phyloP scores from a whole-genome alignment of 2,797 vertebrate species.

The Melanotaenia pygmaea region DNA sequence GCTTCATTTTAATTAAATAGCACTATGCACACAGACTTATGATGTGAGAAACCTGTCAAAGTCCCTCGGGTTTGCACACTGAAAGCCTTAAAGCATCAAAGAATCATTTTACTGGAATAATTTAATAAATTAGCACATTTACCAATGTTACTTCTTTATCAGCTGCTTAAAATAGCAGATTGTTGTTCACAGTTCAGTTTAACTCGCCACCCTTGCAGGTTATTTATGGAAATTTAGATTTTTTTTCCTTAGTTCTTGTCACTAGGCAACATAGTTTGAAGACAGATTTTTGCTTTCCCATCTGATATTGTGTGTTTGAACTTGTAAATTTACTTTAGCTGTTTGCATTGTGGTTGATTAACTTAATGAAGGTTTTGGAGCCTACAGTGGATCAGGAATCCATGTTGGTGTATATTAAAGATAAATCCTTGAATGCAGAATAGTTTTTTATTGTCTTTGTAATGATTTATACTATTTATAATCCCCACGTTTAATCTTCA shows the following conservation, averaged over 20 bases:
- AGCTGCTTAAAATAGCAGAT: conserved; percentile 21
- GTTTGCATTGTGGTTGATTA: background rate
- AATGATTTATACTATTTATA: background rate
- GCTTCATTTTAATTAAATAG: conserved; percentile 47
- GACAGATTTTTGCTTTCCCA: background rate
- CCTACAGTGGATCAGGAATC: background rate
- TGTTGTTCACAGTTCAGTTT: background rate
- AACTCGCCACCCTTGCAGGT: background rate
- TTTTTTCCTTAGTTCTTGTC: background rate
- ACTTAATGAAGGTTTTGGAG: background rate
- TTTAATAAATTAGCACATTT: conserved; percentile 44
- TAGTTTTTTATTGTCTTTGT: too few relatives aligned
- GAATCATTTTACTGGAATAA: conserved; percentile 36
- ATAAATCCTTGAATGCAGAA: background rate
- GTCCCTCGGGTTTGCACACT: conserved; percentile 16
- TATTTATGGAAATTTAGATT: conserved; percentile 5
- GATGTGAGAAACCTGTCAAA: conserved; percentile 51
- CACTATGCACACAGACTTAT: conserved; percentile 11
- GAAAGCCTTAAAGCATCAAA: conserved; percentile 15
- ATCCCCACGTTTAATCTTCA: background rate
- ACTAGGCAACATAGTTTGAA: background rate
- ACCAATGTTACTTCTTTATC: conserved; percentile 8
- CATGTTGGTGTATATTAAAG: background rate
- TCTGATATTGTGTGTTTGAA: background rate
- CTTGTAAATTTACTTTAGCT: background rate